These are phyloP conservation scores for Vulpes vulpes DNA, from an alignment of 2,113 vertebrate genomes.

Conservation along the genomic window DNA sequence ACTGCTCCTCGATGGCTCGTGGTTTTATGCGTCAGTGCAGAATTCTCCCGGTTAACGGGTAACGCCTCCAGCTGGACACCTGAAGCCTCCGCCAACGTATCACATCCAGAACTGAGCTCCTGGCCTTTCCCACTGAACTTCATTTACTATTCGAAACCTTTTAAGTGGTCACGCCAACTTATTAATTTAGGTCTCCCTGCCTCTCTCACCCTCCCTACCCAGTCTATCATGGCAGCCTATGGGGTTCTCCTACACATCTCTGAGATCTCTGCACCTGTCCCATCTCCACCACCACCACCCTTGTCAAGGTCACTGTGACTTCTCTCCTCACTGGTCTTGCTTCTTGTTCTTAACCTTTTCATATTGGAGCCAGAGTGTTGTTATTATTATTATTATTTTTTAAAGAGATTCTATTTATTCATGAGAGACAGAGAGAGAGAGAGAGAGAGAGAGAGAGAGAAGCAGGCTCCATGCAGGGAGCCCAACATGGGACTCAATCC, in stretches of 20 bases:
- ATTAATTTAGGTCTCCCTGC: neutral
- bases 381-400: neutral
- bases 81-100: neutral
- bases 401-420: neutral
- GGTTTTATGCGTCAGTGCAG: neutral
- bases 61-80: neutral
- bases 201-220: neutral
- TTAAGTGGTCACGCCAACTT: neutral
- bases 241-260: rapidly evolving
- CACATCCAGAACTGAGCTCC: neutral
- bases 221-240: neutral
- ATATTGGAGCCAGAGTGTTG: neutral
- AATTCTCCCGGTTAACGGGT: neutral
- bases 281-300: neutral
- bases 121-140: neutral
- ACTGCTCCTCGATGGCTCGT: neutral
- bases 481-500: too few relatives aligned
- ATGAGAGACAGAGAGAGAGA: too few relatives aligned
- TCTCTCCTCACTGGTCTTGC: neutral
- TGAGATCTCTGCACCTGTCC: neutral
- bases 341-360: neutral
- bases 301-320: neutral
- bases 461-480: too few relatives aligned
- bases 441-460: too few relatives aligned
- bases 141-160: neutral